Base-by-base conservation (phyloP, 2,888 invertebrate species). In the Dilophus febrilis region DNA sequence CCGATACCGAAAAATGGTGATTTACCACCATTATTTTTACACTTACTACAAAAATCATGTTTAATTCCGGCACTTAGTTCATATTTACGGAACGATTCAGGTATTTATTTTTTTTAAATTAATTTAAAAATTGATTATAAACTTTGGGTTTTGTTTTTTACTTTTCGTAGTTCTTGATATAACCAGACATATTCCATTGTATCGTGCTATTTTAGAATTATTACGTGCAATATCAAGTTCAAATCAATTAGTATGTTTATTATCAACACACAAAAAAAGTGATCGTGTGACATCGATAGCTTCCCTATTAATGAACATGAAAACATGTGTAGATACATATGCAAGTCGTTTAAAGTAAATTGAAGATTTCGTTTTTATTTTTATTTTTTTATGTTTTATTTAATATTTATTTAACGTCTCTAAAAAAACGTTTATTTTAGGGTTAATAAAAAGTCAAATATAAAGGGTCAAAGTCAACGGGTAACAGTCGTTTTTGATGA, bases 121-220 rank as follows among this genome's bases (percentile, higher is more conserved):
- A 13, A n/a, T n/a, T n/a, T n/a, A n/a, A n/a, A n/a, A n/a, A n/a
- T n/a, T n/a, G n/a, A n/a, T n/a, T n/a, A n/a, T n/a, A n/a, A n/a
- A n/a, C n/a, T n/a, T n/a, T n/a, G n/a, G n/a, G n/a, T n/a, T n/a
- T n/a, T n/a, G n/a, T n/a, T n/a, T n/a, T n/a, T 47, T 44, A 42
- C 45, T 22, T 22, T n/a, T 53, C 48, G n/a, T 58, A 67, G 92
- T 92, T 49, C 65, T 94, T 59, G 92, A 94, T 65, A 91, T 94
- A 82, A 88, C 92, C n/a, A 74, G 91, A 14, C 92, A 92, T 66
- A 88, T 92, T 62, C 90, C 91, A 19, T 70, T 92, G 51, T 92
- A 92, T 65, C 75, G 83, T 49, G 80, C 86, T 47, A 78, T 91
- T 53, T 64, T 92, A 50, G 78, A 82, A 49, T 64, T 87, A 46